A percentile compares a stretch with the other conserved stretches of the same genome.
phyloP scores from a whole-genome alignment of 2,888 invertebrate species.

The Sepioteuthis lessoniana region DNA sequence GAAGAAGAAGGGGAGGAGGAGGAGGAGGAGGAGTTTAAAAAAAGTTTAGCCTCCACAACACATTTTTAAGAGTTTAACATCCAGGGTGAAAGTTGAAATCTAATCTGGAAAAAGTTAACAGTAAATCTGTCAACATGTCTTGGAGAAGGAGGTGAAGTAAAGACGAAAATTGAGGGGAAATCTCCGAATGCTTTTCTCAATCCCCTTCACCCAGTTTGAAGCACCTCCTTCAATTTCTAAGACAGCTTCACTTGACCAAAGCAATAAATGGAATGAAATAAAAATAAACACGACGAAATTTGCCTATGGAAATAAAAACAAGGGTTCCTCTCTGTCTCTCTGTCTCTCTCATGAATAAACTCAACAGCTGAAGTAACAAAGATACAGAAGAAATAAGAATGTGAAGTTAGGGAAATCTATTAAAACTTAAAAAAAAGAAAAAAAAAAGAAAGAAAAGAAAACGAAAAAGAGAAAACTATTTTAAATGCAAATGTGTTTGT shows the following conservation, averaged over 20 bases:
- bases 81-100: background rate
- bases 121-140: slow-evolving; percentile 21
- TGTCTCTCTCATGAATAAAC: background rate
- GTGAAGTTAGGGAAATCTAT: background rate
- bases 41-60: background rate
- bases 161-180: background rate
- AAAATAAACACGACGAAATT: slow-evolving; percentile 13
- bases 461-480: background rate
- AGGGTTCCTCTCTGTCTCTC: background rate
- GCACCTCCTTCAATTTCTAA: background rate
- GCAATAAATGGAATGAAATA: slow-evolving; percentile 9
- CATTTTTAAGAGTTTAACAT: slow-evolving; percentile 33
- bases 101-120: background rate
- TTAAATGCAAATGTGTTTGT: background rate
- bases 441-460: background rate
- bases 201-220: background rate
- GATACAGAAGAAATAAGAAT: background rate
- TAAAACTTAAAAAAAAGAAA: background rate
- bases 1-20: background rate
- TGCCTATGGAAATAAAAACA: background rate
- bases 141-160: background rate
- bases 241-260: slow-evolving; percentile 23
- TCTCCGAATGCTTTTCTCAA: background rate
- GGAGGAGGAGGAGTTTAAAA: background rate
- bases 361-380: background rate